Base-by-base conservation (phyloP, 2,888 invertebrate genomes). In the Bhutanitis thaidina region DNA sequence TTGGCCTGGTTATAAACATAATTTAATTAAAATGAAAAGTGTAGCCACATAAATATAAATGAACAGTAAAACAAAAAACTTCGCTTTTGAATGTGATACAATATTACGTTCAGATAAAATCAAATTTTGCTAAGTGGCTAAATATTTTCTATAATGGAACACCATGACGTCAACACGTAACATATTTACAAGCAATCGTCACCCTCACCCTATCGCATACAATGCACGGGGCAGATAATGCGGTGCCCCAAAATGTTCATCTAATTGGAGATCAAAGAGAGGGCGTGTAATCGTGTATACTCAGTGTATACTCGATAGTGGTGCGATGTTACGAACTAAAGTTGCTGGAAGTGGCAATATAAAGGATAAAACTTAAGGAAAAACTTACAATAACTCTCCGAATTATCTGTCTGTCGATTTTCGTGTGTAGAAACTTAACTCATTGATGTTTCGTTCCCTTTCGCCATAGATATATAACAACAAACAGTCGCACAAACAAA, bases 241-340 rank as follows among this genome's bases (percentile, higher is more conserved):
- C 71, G 73, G 73, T 60, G 71, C 84, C 88, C 86, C 85, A 82
- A 88, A 88, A 87, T 87, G 87, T 82, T 84, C 86, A 81, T 86
- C 87, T 89, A 87, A 88, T 88, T 86, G 82, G 84, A 88, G 80
- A 87, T 88, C 88, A 89, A 89, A 87, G 85, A 71, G 77, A 51
- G 83, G 82, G 80, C 84, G 82, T 76, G 78, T 83, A 83, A 85
- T 84, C 82, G 81, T 67, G 65, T 81, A 80, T 72, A 75, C 77
- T 69, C 65, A 65, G 76, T 71, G 71, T 71, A 67, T 71, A 65
- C 67, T 64, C 65, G 70, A 74, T 74, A 69, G 64, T 63, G 60
- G 49, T 39, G 50, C 48, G 49, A 51, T 53, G 48, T 54, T 43
- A 20, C 25, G 58, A 56, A 52, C 37, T 64, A 64, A 7, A 40